These are phyloP conservation scores for Heliothis peltigera DNA, from an alignment of 2,888 invertebrate species.

Conservation along the genomic window DNA sequence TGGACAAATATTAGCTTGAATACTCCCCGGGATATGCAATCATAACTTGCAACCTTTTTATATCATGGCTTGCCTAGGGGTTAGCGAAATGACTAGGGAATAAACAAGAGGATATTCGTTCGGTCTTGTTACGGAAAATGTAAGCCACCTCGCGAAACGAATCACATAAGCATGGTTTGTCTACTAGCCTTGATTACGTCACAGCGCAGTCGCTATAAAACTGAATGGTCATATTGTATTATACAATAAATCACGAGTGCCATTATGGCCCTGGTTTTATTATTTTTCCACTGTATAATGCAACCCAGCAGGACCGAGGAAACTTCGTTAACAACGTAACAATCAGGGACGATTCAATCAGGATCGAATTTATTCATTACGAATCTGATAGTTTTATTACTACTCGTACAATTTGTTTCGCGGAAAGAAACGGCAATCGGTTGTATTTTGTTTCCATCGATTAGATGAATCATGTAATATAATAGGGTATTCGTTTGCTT, in stretches of 20 bases:
- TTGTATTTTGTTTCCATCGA: neutral
- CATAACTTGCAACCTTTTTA: conserved; percentile 49
- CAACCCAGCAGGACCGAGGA: conserved; percentile 1
- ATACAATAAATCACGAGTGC: neutral
- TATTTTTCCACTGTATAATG: conserved; percentile 4
- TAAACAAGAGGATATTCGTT: neutral
- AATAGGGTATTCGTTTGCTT: too few relatives aligned
- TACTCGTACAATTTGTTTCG: conserved; percentile 12
- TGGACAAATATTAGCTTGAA: conserved; percentile 78
- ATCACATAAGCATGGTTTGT: neutral
- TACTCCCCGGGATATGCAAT: conserved; percentile 59
- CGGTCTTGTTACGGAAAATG: neutral
- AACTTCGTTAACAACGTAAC: conserved; percentile 1
- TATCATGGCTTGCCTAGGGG: conserved; percentile 23
- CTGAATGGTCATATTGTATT: neutral
- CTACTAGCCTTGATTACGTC: neutral
- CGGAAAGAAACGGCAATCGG: neutral
- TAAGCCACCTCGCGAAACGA: neutral
- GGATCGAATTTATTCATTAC: conserved; percentile 8
- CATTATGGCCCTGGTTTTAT: neutral
- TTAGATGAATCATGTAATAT: too few relatives aligned
- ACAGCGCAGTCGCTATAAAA: neutral
- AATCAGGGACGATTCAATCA: conserved; percentile 6
- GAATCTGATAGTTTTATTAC: conserved; percentile 7
- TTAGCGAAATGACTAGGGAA: neutral